Evolutionary conservation across 2,113 vertebrate species (phyloP).

Genomic region (Microcebus tavaratra): DNA sequence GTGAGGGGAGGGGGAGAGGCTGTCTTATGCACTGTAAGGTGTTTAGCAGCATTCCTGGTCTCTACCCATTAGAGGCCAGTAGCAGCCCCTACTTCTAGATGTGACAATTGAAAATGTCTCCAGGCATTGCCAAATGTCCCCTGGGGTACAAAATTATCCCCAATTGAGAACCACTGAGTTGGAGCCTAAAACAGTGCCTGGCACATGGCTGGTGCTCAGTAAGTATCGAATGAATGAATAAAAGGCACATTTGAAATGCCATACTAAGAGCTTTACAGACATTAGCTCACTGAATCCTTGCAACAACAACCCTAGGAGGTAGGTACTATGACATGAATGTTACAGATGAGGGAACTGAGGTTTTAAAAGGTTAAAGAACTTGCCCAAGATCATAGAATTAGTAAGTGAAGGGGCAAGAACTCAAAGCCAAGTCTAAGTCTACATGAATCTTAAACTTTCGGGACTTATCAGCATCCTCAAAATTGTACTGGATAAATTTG

Average conservation of each 20-base stretch:
- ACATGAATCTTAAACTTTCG: neutral
- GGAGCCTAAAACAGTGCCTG: neutral
- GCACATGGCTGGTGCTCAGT: neutral
- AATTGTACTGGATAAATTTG: neutral
- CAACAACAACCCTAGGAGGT: neutral
- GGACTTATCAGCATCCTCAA: neutral
- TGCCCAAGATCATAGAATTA: neutral
- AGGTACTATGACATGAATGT: neutral
- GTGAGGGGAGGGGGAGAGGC: neutral
- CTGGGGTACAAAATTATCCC: neutral
- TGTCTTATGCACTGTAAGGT: neutral
- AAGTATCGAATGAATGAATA: neutral
- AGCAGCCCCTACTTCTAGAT: neutral
- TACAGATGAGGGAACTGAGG: neutral
- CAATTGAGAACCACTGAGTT: neutral
- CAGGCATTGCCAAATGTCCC: neutral
- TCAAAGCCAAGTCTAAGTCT: neutral
- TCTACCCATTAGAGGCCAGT: neutral
- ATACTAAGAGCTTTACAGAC: slow-evolving; percentile 21
- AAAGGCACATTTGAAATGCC: neutral
- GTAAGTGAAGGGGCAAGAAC: neutral
- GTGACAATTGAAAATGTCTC: slow-evolving; percentile 52
- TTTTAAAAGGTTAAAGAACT: neutral
- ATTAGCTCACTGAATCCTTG: slow-evolving; percentile 28
- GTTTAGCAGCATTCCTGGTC: neutral